phyloP scores from a whole-genome alignment of 2,888 invertebrate genomes.

The Orthosia incerta region DNA sequence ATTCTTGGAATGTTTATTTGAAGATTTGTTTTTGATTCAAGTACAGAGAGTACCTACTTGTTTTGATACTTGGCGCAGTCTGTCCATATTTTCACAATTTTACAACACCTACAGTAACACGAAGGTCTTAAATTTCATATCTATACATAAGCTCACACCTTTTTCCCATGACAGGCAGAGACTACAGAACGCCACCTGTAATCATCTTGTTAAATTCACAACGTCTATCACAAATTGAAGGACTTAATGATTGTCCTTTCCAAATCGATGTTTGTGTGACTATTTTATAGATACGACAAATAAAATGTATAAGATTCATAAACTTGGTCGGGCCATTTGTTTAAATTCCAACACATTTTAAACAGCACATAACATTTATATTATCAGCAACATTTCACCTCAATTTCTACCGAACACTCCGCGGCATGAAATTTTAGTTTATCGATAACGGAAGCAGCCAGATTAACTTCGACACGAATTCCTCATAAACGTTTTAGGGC shows the following conservation, averaged over 20 bases:
- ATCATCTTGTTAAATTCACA: too few relatives aligned
- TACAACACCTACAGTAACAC: too few relatives aligned
- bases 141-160: too few relatives aligned
- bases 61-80: not conserved
- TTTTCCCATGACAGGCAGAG: too few relatives aligned
- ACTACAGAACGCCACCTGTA: too few relatives aligned
- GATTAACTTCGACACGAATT: slow-evolving; percentile 87
- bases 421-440: slow-evolving; percentile 81
- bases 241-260: not conserved
- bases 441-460: slow-evolving; percentile 86
- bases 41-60: not conserved
- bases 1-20: not conserved
- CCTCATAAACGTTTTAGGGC: slow-evolving; percentile 86
- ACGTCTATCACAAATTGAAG: not conserved
- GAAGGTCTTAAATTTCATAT: too few relatives aligned
- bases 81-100: too few relatives aligned
- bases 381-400: slow-evolving; percentile 51
- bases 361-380: slow-evolving; percentile 44
- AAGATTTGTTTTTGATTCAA: slow-evolving; percentile 1
- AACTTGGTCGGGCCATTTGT: not conserved
- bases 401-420: slow-evolving; percentile 70
- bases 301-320: not conserved
- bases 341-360: slow-evolving; percentile 28
- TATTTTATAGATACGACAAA: not conserved
- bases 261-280: not conserved